Percentiles rank a stretch among this genome's conserved stretches.
phyloP scores from a whole-genome alignment of 2,888 invertebrate species.

The Glaucopsyche alexis region DNA sequence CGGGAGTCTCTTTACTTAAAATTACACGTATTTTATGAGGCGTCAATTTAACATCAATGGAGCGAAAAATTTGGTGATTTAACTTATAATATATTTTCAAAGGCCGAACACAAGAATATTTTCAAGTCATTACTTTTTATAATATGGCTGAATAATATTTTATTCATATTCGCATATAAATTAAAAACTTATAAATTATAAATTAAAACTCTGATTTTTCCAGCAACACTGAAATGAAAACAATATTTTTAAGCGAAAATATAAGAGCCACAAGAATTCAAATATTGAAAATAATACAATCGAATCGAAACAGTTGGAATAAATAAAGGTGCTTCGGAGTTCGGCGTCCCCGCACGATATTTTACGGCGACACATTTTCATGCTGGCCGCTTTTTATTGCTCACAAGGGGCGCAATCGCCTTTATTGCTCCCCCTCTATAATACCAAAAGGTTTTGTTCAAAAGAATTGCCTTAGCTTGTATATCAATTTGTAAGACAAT shows the following conservation, averaged over 20 bases:
- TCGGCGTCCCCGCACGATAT: neutral
- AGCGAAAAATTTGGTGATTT: neutral
- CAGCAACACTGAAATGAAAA: neutral
- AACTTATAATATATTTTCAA: neutral
- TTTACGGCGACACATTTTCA: slow-evolving; percentile 15
- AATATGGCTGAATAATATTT: neutral
- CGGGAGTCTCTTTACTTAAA: neutral
- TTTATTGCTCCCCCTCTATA: slow-evolving; percentile 8
- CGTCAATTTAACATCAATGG: neutral
- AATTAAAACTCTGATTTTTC: neutral
- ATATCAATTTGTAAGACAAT: neutral
- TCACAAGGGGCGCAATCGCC: slow-evolving; percentile 7
- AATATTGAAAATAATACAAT: slow-evolving; percentile 18
- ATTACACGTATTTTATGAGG: slow-evolving; percentile 5
- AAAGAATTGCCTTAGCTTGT: neutral
- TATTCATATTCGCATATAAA: neutral
- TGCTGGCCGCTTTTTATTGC: slow-evolving; percentile 7
- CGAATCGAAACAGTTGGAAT: neutral
- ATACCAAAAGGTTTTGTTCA: neutral
- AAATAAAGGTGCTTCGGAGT: neutral
- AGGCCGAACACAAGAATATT: neutral
- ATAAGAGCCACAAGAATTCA: neutral
- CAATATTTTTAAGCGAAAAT: neutral
- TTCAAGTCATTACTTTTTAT: neutral
- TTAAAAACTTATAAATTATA: neutral